A percentile compares a stretch with the other conserved stretches of the same genome.
Conservation (phyloP, 2,888 invertebrate species). For the Sialis fuliginosa region DNA sequence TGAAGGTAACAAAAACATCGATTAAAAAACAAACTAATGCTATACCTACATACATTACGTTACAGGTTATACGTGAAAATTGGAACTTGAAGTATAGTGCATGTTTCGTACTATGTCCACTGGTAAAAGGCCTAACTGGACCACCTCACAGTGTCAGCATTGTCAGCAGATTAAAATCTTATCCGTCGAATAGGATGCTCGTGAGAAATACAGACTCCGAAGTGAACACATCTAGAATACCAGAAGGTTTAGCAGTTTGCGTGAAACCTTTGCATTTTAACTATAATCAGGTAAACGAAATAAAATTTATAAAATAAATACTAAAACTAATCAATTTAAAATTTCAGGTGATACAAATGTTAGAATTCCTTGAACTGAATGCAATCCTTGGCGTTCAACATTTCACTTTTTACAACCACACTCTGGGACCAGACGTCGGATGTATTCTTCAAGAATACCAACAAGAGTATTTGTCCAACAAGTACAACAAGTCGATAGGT, state of each 20-base stretch:
- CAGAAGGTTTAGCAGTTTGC: constrained; percentile 55
- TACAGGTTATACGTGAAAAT: constrained; percentile 70
- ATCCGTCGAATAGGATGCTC: constrained; percentile 44
- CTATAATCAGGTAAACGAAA: constrained; percentile 47
- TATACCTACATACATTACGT: constrained; percentile 7
- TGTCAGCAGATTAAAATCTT: constrained; percentile 37
- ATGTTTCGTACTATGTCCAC: constrained; percentile 68
- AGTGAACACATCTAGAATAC: constrained; percentile 22
- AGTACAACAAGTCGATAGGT: constrained; percentile 29
- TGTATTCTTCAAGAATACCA: constrained; percentile 58
- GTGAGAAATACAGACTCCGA: constrained; percentile 34
- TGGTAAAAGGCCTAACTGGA: constrained; percentile 38
- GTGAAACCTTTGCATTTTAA: constrained; percentile 83
- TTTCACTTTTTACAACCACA: constrained; percentile 84
- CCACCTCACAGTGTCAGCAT: constrained; percentile 59
- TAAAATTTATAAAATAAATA: too few species aligned
- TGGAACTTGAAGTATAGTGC: constrained; percentile 90
- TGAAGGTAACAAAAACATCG: constrained; percentile 34
- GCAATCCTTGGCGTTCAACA: constrained; percentile 66
- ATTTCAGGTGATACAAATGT: constrained; percentile 49
- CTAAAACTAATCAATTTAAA: neutral
- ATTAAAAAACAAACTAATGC: too few species aligned
- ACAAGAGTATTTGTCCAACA: constrained; percentile 16
- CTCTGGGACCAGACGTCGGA: constrained; percentile 58
- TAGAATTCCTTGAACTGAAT: constrained; percentile 83